These are phyloP conservation scores for Mesorhabditis spiculigera DNA, from an alignment of 2,888 invertebrate genomes.

Conservation along the genomic window DNA sequence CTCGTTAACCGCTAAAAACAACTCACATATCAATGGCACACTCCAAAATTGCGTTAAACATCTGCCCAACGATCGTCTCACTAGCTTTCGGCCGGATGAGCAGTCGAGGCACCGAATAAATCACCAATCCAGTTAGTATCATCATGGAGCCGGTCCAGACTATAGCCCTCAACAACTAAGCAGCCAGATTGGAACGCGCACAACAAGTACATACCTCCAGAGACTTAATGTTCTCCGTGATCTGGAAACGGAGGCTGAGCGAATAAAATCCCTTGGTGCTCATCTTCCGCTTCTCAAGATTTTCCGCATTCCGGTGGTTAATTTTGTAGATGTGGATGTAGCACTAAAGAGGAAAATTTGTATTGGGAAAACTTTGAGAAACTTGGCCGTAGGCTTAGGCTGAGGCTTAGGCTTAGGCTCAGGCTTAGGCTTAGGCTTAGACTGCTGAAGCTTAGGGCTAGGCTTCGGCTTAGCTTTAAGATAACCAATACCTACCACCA, in stretches of 20 bases:
- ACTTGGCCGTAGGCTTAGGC: too few relatives aligned
- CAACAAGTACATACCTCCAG: background rate
- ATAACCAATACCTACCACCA: background rate
- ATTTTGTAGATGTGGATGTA: background rate
- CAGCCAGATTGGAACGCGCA: background rate
- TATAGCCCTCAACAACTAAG: background rate
- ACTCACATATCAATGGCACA: background rate
- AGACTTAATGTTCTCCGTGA: background rate
- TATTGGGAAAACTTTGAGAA: background rate
- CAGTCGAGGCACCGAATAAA: background rate
- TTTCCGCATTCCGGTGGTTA: background rate
- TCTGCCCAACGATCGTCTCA: background rate
- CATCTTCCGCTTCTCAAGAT: constrained; percentile 1
- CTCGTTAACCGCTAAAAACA: background rate
- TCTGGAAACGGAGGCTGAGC: constrained; percentile 1
- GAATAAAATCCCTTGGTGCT: background rate
- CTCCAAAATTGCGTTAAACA: background rate
- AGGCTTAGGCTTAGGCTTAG: too few relatives aligned
- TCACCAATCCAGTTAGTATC: background rate
- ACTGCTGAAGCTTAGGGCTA: too few relatives aligned
- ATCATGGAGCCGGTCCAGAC: background rate
- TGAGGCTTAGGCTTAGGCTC: too few relatives aligned
- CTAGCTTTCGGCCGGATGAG: background rate
- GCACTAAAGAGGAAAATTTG: background rate
- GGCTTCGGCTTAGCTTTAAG: too few relatives aligned